phyloP scores from a whole-genome alignment of 1,140 invertebrate species.

The Papilio glaucus region DNA sequence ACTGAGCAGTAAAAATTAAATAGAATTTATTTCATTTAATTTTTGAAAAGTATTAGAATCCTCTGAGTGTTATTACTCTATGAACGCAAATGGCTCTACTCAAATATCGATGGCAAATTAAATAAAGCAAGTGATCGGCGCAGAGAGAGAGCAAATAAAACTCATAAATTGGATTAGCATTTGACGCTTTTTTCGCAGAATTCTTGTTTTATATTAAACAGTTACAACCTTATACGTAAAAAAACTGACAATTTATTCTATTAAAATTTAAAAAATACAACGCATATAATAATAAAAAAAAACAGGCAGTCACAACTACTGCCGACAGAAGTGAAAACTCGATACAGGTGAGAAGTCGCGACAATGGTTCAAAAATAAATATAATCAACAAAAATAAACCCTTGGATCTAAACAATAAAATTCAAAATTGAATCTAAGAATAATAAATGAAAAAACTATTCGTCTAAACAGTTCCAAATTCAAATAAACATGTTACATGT shows the following conservation, averaged over 20 bases:
- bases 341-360: too few species aligned
- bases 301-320: too few species aligned
- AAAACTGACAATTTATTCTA: neutral
- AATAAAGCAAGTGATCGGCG: slow-evolving; percentile 34
- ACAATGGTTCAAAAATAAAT: too few species aligned
- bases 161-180: slow-evolving; percentile 13
- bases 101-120: slow-evolving; percentile 38
- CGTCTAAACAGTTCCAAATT: too few species aligned
- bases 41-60: neutral
- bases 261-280: neutral
- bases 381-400: too few species aligned
- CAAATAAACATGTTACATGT: too few species aligned
- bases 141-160: slow-evolving; percentile 24
- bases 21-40: too few species aligned
- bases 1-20: neutral
- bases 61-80: slow-evolving; percentile 11
- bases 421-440: too few species aligned
- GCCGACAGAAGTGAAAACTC: too few species aligned
- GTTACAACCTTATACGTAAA: neutral
- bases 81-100: slow-evolving; percentile 25
- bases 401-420: too few species aligned
- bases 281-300: too few species aligned
- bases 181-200: slow-evolving; percentile 11
- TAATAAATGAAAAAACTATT: too few species aligned
- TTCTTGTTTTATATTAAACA: slow-evolving; percentile 6